Base-by-base conservation (phyloP, 2,113 vertebrate species). In the Chaetops frenatus region DNA sequence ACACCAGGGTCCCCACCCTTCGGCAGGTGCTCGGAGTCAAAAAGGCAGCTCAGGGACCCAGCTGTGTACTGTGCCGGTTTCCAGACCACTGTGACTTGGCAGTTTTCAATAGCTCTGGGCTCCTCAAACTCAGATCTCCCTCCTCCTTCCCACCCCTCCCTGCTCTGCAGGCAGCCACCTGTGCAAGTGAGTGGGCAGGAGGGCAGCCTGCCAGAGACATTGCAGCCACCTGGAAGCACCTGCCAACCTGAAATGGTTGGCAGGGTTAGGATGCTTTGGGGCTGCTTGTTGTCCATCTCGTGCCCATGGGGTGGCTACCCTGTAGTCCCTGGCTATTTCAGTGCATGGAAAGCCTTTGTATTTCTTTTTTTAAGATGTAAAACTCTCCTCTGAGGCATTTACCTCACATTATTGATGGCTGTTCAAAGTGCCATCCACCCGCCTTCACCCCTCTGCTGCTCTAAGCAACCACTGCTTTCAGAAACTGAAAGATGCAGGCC, bases 391-490 rank as follows among this genome's bases (percentile, higher is more conserved):
- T 1, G 4, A 56, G 29, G 23, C 29, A 44, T 89, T 91, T 81
- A 19, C 5, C 45, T 28, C 16, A 62, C 40, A 42, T 35, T 2
- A 3, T n/a, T 83, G 62, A 77, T 51, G 48, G 25, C 36, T 78
- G 15, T 36, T 78, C 28, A 14, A 58, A 62, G 65, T 22, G 25
- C 47, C 1, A 3, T 28, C 9, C 6, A 2, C 31, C 21, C 0
- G 0, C 36, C 36, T 69, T 60, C 62, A 76, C 16, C 45, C 36
- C 50, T 61, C 10, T 1, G 58, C 58, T 0, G 0, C 48, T 54
- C 25, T 76, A 50, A 71, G 44, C 44, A 80, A 21, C 17, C 17
- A 31, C 23, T 1, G 4, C 48, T 90, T 88, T 85, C 13, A 35
- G 66, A 81, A 88, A 72, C 45, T 1, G 12, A 81, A 86, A 89